phyloP scores from a whole-genome alignment of 2,113 vertebrate genomes.

The Chlorodrepanis virens region DNA sequence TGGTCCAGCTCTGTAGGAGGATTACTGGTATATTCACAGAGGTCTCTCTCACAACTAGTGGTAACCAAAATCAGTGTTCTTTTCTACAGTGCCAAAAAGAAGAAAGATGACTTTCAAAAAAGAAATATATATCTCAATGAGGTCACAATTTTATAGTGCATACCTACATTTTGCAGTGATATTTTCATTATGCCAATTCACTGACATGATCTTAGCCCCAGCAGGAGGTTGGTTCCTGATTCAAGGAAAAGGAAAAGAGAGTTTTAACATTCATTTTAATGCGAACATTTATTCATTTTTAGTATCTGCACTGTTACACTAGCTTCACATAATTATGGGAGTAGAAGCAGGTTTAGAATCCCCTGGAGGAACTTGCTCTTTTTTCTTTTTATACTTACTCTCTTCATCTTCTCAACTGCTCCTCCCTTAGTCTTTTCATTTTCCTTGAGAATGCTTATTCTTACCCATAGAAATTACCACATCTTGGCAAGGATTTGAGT shows the following conservation, averaged over 20 bases:
- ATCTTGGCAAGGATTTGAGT: neutral
- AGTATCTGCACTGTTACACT: constrained; percentile 5
- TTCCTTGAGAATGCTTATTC: constrained; percentile 19
- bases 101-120: neutral
- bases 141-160: neutral
- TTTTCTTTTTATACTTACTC: neutral
- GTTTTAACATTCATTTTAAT: constrained; percentile 29
- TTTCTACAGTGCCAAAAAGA: neutral
- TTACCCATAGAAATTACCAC: neutral
- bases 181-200: neutral
- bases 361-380: neutral
- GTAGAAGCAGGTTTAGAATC: constrained; percentile 50
- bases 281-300: constrained; percentile 3
- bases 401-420: constrained; percentile 26
- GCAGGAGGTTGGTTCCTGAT: neutral
- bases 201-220: neutral
- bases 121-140: neutral
- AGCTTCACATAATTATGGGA: constrained; percentile 32
- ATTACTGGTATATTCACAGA: neutral
- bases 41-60: neutral
- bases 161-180: neutral
- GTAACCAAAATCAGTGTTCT: neutral
- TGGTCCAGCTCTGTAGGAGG: neutral
- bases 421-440: constrained; percentile 13
- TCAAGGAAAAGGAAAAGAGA: neutral